phyloP scores from a whole-genome alignment of 2,113 vertebrate genomes.

The Petromus typicus region DNA sequence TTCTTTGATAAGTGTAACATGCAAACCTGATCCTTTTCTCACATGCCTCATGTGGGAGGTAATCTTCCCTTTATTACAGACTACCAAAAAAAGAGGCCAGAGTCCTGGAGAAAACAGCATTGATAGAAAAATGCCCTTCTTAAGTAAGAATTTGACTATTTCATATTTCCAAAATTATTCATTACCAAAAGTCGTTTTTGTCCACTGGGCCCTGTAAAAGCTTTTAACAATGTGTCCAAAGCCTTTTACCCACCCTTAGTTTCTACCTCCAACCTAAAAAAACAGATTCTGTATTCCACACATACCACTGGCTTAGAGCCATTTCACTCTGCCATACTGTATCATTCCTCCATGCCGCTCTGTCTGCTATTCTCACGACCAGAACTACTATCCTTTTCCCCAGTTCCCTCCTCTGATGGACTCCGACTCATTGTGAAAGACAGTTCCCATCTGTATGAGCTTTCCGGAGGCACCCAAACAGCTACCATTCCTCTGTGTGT shows the following conservation, averaged over 20 bases:
- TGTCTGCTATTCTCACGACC: not conserved
- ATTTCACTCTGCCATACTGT: not conserved
- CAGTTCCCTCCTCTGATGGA: constrained; percentile 4
- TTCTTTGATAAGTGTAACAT: not conserved
- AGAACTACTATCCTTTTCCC: not conserved
- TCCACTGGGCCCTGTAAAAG: not conserved
- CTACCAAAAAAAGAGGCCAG: not conserved
- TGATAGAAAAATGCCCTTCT: not conserved
- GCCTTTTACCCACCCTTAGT: not conserved
- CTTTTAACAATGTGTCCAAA: not conserved
- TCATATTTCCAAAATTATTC: not conserved
- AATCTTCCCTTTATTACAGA: not conserved
- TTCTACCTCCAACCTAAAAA: not conserved
- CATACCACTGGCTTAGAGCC: not conserved
- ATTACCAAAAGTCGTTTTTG: not conserved
- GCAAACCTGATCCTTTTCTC: not conserved
- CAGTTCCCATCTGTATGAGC: constrained; percentile 44
- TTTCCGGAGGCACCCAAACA: constrained; percentile 55
- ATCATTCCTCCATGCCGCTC: not conserved
- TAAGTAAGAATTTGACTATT: not conserved
- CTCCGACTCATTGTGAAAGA: constrained; percentile 55
- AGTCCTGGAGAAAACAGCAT: not conserved
- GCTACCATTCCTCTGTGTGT: not conserved
- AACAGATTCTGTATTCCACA: not conserved
- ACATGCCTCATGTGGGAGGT: not conserved